A percentile compares a stretch with the other conserved stretches of the same genome.
Evolutionary conservation across 2,888 invertebrate species (phyloP).

Genomic region (Agriopis marginaria): DNA sequence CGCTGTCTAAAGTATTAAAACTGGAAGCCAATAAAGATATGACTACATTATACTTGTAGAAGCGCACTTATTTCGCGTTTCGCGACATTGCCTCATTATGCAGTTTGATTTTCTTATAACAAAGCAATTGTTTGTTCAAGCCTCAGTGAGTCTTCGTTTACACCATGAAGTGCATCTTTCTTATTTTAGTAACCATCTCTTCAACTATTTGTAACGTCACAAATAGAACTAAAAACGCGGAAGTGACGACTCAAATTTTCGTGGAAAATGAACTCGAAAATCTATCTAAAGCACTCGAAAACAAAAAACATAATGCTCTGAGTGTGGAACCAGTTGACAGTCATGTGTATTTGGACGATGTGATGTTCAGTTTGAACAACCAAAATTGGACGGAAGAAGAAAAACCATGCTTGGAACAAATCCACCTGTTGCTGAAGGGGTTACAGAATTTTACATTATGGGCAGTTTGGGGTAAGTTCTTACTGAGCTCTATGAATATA

Average conservation of each 20-base stretch:
- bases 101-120: constrained; percentile 63
- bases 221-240: constrained; percentile 45
- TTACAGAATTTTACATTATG: constrained; percentile 85
- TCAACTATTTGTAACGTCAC: constrained; percentile 52
- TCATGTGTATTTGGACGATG: constrained; percentile 75
- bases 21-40: too few relatives aligned
- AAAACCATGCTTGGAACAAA: constrained; percentile 68
- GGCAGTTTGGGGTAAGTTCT: constrained; percentile 86
- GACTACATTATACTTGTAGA: too few relatives aligned
- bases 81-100: constrained; percentile 53
- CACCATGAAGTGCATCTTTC: constrained; percentile 56
- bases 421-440: constrained; percentile 64
- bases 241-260: constrained; percentile 34
- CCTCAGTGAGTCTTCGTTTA: constrained; percentile 55
- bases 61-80: too few relatives aligned
- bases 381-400: constrained; percentile 73
- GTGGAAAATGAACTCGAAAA: constrained; percentile 38
- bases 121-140: constrained; percentile 44
- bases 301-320: constrained; percentile 45
- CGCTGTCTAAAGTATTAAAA: too few relatives aligned
- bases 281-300: constrained; percentile 32
- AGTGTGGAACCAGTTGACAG: constrained; percentile 51
- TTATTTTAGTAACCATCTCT: constrained; percentile 38
- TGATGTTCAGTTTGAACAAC: constrained; percentile 67
- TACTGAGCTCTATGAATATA: background rate